These are phyloP conservation scores for Hexactinellida sp. DNA, from an alignment of 37 sponge, comb jelly and placozoan genomes.

Conservation along the genomic window DNA sequence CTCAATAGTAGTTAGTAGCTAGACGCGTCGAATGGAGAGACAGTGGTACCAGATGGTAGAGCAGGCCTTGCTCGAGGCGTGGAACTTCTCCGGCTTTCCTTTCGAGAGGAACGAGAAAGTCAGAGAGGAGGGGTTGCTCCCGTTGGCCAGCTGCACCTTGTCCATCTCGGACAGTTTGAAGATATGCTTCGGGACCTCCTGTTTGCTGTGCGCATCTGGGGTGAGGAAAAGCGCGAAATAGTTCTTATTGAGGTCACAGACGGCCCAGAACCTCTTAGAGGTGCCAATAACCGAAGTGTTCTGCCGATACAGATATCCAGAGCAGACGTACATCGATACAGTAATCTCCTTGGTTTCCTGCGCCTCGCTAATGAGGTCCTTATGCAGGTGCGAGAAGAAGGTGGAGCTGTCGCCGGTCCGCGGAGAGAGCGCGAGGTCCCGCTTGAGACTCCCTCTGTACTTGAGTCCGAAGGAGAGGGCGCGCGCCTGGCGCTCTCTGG, in stretches of 20 bases:
- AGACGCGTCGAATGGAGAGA: neutral
- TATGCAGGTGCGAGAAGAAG: neutral
- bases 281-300: neutral
- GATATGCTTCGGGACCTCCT: neutral
- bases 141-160: neutral
- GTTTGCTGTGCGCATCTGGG: slow-evolving; percentile 30
- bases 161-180: neutral
- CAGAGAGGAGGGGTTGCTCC: neutral
- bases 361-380: neutral
- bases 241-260: slow-evolving; percentile 48
- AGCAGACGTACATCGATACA: neutral
- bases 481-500: neutral
- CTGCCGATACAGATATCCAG: slow-evolving; percentile 3
- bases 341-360: neutral
- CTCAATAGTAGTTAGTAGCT: neutral
- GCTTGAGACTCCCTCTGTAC: neutral
- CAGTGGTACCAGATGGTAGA: neutral
- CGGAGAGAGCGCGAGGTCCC: neutral
- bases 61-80: neutral
- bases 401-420: neutral
- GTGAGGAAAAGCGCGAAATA: slow-evolving; percentile 63
- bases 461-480: neutral
- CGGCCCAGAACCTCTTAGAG: slow-evolving; percentile 76
- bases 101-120: neutral
- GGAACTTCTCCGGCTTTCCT: neutral